phyloP scores from a whole-genome alignment of 2,888 invertebrate genomes.

The Tupiocoris notatus region DNA sequence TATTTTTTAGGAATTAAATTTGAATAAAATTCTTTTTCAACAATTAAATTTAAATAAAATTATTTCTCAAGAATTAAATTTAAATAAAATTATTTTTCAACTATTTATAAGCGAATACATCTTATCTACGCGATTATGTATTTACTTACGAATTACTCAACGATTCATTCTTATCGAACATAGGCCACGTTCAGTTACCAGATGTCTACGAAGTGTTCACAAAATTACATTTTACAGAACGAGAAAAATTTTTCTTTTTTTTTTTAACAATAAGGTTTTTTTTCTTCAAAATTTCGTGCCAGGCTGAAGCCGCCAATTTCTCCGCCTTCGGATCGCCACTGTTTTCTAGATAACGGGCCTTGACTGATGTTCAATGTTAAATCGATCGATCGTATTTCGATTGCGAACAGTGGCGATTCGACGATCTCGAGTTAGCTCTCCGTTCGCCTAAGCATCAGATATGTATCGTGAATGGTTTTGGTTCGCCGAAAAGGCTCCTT shows the following conservation, averaged over 20 bases:
- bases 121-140: no score
- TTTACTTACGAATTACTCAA: no score
- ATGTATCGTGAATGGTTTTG: slow-evolving; percentile 48
- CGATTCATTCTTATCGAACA: slow-evolving; percentile 18
- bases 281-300: slow-evolving; percentile 31
- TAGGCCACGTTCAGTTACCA: slow-evolving; percentile 23
- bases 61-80: no score
- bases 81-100: no score
- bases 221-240: neutral
- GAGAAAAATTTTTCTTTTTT: no score
- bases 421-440: neutral
- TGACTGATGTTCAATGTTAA: slow-evolving; percentile 41
- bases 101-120: no score
- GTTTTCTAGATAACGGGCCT: slow-evolving; percentile 45
- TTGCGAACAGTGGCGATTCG: neutral
- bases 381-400: slow-evolving; percentile 7
- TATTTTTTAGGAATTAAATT: no score
- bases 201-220: slow-evolving; percentile 13
- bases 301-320: slow-evolving; percentile 13
- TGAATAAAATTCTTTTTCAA: no score
- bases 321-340: slow-evolving; percentile 4
- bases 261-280: no score
- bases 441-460: slow-evolving; percentile 39
- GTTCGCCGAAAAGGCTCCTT: slow-evolving; percentile 45
- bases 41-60: no score